Base-by-base conservation (phyloP, 1,140 invertebrate genomes). In the Mylabris phalerata region DNA sequence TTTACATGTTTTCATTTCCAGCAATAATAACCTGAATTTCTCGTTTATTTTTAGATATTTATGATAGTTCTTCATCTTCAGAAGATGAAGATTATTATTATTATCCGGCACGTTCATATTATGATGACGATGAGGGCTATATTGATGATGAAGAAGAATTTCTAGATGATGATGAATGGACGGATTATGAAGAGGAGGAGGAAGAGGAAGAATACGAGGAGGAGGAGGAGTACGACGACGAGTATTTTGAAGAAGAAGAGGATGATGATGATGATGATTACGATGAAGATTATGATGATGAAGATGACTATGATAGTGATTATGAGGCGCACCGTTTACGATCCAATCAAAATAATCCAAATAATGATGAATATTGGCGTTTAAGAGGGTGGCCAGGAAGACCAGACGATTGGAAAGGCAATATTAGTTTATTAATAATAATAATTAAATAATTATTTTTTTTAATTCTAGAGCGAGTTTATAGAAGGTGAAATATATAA, bases 341-440 rank as follows among this genome's bases (percentile, higher is more conserved):
- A 9, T 57, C 41, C 48, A 57, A 57, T 9, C 13, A 32, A 43
- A 57, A 61, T 27, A 61, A 61, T 39, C 60, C 60, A 39, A 61
- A 61, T 40, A 57, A 61, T 43, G 60, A 57, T 40, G 42, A 45
- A 11, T 61, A 40, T 42, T 61, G 60, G 60, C 48, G 43, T 10
- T 4, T 42, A 9, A 46, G 48, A 40, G 60, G 60, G 6, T 61
- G 38, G 9, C 10, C 2, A 10, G 7, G 11, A n/a, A 48, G 55
- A 9, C 60, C 60, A 2, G 38, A 42, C 13, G 49, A 61, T 43
- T 61, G 60, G 60, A 49, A 43, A 40, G 55, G 60, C 57, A 42
- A 41, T 43, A 50, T 19, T 9, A 9, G 24, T 11, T 11, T 9
- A 50, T 32, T 19, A 19, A 19, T 19, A 19, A 19, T 19, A 19